Base-by-base conservation (phyloP, 2,888 invertebrate genomes). In the Odontothrips loti region DNA sequence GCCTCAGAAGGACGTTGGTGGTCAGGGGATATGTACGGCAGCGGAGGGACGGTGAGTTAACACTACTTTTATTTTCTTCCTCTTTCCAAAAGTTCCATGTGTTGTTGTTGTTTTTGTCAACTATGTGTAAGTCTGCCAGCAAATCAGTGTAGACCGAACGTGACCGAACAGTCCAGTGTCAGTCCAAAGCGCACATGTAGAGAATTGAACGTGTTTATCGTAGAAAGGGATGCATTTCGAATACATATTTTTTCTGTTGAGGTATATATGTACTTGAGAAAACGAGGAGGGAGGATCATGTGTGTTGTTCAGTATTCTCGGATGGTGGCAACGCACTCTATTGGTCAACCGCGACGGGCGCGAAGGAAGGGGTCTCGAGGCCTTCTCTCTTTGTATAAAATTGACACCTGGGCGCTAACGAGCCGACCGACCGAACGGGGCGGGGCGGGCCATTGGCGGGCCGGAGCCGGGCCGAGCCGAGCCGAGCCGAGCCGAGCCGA, bases 11-110 rank as follows among this genome's bases (percentile, higher is more conserved):
- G 68, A 12, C 68, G 68, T 27, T 75, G 68, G 68, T 75, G 68
- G 68, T 75, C 68, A 75, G 68, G 68, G 68, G 68, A 75, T 75
- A 75, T 75, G 68, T 75, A 75, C 68, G 68, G 23, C 68, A 75
- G 68, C 27, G 68, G 68, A 75, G 68, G 68, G 68, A 75, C 68
- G 68, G 68, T 75, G 68, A 75, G 68, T 75, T 9, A 9, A 43
- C 34, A 43, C 34, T 6, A 43, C 6, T 43, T 23, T 27, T 75
- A 27, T 27, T 75, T 23, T 23, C 27, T 75, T 75, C n/a, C 10
- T 58, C 15, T 51, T 15, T 15, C 17, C 51, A 15, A n/a, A n/a
- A n/a, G n/a, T n/a, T n/a, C n/a, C n/a, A n/a, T n/a, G n/a, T n/a
- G n/a, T n/a, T n/a, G n/a, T n/a, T n/a, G n/a, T n/a, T n/a, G n/a